Percentiles rank a stretch among this genome's conserved stretches.
Evolutionary conservation across 2,113 vertebrate species (phyloP).

Genomic region (Sander lucioperca): DNA sequence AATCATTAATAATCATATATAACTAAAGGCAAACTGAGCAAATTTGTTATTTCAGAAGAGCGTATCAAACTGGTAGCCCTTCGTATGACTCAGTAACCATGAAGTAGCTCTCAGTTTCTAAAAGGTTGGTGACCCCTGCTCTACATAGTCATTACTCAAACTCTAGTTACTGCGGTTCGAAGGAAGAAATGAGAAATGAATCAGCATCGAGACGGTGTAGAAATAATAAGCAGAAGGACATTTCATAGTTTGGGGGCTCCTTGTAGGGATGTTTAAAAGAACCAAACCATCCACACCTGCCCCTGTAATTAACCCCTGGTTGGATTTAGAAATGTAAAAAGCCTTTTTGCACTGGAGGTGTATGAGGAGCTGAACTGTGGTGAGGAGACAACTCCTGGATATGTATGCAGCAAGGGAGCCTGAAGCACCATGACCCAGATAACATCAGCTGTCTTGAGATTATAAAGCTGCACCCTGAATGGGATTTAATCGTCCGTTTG

Average conservation of each 20-base stretch:
- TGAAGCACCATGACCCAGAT: constrained; percentile 39
- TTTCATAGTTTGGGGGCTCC: background rate
- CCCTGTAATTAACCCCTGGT: background rate
- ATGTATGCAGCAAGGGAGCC: constrained; percentile 42
- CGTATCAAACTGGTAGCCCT: no score
- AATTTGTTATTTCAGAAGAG: no score
- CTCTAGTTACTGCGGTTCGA: background rate
- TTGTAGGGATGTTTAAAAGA: background rate
- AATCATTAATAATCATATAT: no score
- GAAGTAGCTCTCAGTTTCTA: no score
- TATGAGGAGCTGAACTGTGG: constrained; percentile 2
- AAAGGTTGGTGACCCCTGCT: no score
- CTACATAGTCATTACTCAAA: background rate
- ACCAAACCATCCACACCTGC: background rate
- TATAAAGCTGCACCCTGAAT: constrained; percentile 45
- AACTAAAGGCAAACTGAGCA: no score
- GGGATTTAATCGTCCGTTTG: constrained; percentile 45
- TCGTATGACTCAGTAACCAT: no score
- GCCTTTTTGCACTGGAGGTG: background rate
- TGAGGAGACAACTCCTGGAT: background rate
- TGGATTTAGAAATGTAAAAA: constrained; percentile 11
- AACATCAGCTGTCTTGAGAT: constrained; percentile 44
- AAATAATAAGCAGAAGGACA: background rate
- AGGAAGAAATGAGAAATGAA: background rate
- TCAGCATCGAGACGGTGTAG: background rate